phyloP scores from a whole-genome alignment of 2,113 vertebrate species.

The Cheirogaleus medius region DNA sequence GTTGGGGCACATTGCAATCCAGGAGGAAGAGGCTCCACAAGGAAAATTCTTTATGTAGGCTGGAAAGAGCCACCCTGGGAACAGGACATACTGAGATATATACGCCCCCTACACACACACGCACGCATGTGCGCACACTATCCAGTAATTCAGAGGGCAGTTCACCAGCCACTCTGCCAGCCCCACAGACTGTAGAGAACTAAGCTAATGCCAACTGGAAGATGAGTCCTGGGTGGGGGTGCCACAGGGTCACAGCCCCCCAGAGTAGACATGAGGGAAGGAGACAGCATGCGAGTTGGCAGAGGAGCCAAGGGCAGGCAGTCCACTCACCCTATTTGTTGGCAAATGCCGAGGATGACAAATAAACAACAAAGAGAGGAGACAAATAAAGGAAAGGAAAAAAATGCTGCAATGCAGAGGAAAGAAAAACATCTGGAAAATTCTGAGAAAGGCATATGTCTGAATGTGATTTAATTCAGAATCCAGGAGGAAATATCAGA shows the following conservation, averaged over 20 bases:
- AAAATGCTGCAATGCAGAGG: not conserved
- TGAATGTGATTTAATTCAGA: constrained; percentile 7
- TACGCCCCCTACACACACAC: fast-evolving
- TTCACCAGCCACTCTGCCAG: fast-evolving
- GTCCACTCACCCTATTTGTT: not conserved
- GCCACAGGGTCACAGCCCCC: not conserved
- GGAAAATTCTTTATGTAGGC: not conserved
- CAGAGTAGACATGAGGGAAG: fast-evolving
- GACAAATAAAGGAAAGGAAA: not conserved
- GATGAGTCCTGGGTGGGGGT: not conserved
- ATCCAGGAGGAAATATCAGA: not conserved
- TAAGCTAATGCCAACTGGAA: not conserved
- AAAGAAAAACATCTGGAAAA: not conserved
- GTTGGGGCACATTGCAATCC: not conserved
- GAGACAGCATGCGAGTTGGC: not conserved
- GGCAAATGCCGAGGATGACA: not conserved
- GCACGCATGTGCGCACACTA: no score
- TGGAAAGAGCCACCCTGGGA: not conserved
- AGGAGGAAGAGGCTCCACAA: not conserved
- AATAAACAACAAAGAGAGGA: not conserved
- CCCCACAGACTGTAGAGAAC: fast-evolving
- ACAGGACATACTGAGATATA: not conserved
- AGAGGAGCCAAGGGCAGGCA: not conserved
- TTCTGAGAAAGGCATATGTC: not conserved
- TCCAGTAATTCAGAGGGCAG: not conserved